Evolutionary conservation across 2,888 invertebrate genomes (phyloP).

Genomic region (Omphaloscelis lunosa): DNA sequence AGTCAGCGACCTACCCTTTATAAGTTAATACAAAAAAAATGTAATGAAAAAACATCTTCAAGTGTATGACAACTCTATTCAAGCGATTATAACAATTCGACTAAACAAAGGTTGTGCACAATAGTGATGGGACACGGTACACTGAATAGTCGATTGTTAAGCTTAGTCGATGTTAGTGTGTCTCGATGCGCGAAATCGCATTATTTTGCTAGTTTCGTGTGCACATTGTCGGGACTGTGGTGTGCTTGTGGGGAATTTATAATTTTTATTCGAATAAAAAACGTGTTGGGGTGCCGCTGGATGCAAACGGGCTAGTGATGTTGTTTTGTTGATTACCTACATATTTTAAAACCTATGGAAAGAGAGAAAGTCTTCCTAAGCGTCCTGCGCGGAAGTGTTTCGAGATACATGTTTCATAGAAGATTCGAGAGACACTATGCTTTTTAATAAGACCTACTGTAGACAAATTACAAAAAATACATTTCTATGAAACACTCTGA

Average conservation of each 20-base stretch:
- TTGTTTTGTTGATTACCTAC: conserved; percentile 14
- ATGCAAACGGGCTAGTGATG: neutral
- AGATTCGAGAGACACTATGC: neutral
- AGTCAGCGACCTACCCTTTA: conserved; percentile 61
- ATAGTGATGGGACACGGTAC: conserved; percentile 64
- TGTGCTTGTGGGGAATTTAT: conserved; percentile 53
- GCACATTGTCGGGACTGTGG: conserved; percentile 63
- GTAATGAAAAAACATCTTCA: conserved; percentile 52
- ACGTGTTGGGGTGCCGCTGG: conserved; percentile 23
- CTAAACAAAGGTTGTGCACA: conserved; percentile 62
- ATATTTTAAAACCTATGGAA: neutral
- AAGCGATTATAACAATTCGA: conserved; percentile 67
- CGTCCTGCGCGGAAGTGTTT: neutral
- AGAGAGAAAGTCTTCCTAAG: too few species aligned
- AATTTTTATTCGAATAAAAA: conserved; percentile 50
- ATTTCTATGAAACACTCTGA: neutral
- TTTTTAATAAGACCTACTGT: neutral
- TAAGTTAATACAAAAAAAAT: conserved; percentile 43
- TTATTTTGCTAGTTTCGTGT: conserved; percentile 80
- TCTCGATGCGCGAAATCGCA: conserved; percentile 79
- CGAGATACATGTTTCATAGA: neutral
- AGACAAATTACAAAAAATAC: neutral
- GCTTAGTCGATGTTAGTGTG: conserved; percentile 63
- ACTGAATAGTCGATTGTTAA: conserved; percentile 65
- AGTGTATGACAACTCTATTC: conserved; percentile 68